phyloP scores from a whole-genome alignment of 2,113 vertebrate genomes.

The Epinephelus moara region DNA sequence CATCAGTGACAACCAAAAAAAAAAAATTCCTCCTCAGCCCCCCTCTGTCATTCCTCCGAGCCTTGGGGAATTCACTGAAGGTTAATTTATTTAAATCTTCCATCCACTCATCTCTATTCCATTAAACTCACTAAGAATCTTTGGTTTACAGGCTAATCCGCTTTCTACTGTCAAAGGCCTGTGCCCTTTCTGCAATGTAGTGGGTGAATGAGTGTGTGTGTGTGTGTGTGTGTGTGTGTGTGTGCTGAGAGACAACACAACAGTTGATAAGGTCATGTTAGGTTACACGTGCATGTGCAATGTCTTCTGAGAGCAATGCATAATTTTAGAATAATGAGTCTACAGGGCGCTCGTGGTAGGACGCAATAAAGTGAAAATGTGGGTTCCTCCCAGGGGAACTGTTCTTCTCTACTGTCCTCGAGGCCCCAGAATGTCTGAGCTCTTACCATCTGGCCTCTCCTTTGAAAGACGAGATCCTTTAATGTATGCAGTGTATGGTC shows the following conservation, averaged over 20 bases:
- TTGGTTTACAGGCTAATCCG: conserved; percentile 82
- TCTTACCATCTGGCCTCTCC: conserved; percentile 58
- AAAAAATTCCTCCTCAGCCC: conserved; percentile 71
- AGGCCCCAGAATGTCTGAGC: conserved; percentile 14
- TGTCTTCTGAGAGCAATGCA: conserved; percentile 23
- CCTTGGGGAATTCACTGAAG: conserved; percentile 78
- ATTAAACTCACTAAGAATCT: conserved; percentile 86
- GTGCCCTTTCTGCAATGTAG: conserved; percentile 73
- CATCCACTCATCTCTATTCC: conserved; percentile 83
- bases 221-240: conserved; percentile 1
- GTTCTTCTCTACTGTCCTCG: conserved; percentile 29
- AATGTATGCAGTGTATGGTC: conserved; percentile 45
- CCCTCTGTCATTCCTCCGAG: conserved; percentile 66
- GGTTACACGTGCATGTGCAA: conserved; percentile 44
- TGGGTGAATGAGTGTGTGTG: conserved; percentile 29
- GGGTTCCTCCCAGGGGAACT: conserved; percentile 23
- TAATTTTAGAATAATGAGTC: conserved; percentile 37
- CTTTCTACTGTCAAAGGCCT: conserved; percentile 78
- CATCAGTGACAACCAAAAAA: conserved; percentile 64
- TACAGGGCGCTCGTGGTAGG: background rate
- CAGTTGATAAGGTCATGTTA: conserved; percentile 73
- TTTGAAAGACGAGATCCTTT: conserved; percentile 36
- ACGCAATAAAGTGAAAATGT: conserved; percentile 48
- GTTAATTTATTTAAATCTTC: conserved; percentile 88
- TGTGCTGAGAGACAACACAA: conserved; percentile 49